Conservation (phyloP, 1,140 invertebrate species). For the Heterodera carotae region DNA sequence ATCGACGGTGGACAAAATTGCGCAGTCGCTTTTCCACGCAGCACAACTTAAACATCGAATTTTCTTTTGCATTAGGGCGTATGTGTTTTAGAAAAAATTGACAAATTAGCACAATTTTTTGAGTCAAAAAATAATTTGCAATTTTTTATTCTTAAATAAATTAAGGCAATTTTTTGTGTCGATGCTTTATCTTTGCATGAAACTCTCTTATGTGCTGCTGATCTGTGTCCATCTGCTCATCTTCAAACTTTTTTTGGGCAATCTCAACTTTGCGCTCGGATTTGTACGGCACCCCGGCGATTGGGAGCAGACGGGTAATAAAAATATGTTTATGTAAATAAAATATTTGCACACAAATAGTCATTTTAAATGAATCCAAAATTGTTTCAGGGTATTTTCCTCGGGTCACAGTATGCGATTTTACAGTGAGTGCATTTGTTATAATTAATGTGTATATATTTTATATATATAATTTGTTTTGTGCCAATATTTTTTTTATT, state of each 20-base stretch:
- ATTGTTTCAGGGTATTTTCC: slow-evolving; percentile 46
- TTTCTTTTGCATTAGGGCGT: slow-evolving; percentile 2
- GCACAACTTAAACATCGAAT: slow-evolving; percentile 36
- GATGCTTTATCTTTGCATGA: slow-evolving; percentile 54
- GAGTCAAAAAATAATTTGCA: background rate
- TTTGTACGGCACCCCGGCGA: slow-evolving; percentile 44
- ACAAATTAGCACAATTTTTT: background rate
- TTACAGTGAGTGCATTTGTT: slow-evolving; percentile 29
- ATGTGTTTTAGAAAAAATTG: background rate
- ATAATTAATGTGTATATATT: background rate
- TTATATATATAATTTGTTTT: no score
- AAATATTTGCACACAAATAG: no score
- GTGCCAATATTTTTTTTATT: background rate
- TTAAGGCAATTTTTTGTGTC: slow-evolving; percentile 51
- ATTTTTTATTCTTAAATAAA: slow-evolving; percentile 3
- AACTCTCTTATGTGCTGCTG: slow-evolving; percentile 50
- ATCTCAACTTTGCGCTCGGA: slow-evolving; percentile 48
- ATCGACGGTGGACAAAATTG: slow-evolving; percentile 44
- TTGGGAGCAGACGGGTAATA: slow-evolving; percentile 40
- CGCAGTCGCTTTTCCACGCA: slow-evolving; percentile 44
- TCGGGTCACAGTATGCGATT: slow-evolving; percentile 58
- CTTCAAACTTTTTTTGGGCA: slow-evolving; percentile 53
- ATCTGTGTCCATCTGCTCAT: slow-evolving; percentile 50
- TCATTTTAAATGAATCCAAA: background rate
- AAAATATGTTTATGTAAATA: no score